These are phyloP conservation scores for Rhagophthalmus giganteus DNA, from an alignment of 2,888 invertebrate genomes.

Conservation along the genomic window DNA sequence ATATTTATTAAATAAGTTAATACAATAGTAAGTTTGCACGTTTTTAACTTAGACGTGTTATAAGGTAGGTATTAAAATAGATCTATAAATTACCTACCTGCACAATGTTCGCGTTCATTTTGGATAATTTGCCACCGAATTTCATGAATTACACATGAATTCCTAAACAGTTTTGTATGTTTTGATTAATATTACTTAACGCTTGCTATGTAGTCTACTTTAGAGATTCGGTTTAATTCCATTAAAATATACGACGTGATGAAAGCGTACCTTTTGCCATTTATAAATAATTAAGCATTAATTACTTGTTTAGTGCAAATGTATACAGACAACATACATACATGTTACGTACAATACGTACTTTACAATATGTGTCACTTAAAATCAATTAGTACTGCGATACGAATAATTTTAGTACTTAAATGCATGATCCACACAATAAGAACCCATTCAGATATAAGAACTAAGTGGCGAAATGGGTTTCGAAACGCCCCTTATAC, in stretches of 20 bases:
- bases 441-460: constrained; percentile 46
- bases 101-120: no score
- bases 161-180: constrained; percentile 31
- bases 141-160: neutral
- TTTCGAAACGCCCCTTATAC: constrained; percentile 45
- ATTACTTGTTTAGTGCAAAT: constrained; percentile 2
- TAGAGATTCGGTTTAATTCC: constrained; percentile 39
- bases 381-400: constrained; percentile 9
- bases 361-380: neutral
- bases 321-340: neutral
- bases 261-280: constrained; percentile 17
- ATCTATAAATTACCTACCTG: no score
- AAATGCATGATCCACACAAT: constrained; percentile 38
- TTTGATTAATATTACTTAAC: constrained; percentile 37
- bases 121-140: no score
- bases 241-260: constrained; percentile 31
- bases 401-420: constrained; percentile 1
- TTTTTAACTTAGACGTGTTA: no score
- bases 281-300: constrained; percentile 9
- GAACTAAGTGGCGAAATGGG: constrained; percentile 46
- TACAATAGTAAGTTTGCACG: no score
- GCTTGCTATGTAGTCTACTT: constrained; percentile 41
- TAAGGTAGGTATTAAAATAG: no score
- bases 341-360: constrained; percentile 2
- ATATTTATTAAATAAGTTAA: no score